Base-by-base conservation (phyloP, 1,140 invertebrate genomes). In the Leptinotarsa undecemlineata region DNA sequence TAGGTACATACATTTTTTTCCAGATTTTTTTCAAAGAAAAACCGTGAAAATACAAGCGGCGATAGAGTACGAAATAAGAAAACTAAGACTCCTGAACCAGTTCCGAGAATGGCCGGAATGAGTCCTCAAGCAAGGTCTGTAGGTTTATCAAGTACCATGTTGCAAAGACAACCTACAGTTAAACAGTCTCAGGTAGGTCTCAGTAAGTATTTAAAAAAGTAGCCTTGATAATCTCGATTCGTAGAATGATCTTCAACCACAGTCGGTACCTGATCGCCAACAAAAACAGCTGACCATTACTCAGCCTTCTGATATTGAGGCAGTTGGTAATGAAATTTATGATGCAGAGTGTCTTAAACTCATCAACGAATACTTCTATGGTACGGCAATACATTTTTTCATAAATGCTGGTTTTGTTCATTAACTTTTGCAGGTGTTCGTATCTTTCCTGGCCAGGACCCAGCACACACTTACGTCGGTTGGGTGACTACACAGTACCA, bases 401-500 rank as follows among this genome's bases (percentile, higher is more conserved):
- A 42, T 42, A 11, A 42, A 3, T 11, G 33, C 3, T 57, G n/a
- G 2, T 57, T 57, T 19, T 57, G 6, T 57, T 57, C n/a, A 42
- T 57, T n/a, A 57, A 57, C 5, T 57, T 57, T 57, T 57, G 15
- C 91, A 83, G 91, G 91, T 48, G 82, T 87, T 14, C 85, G 96
- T 68, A 95, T 98, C 68, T 98, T 96, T 83, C 96, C 97, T 57
- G 97, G 97, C 68, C 98, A 99, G 87, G 98, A 99, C 86, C 97
- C 98, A 0, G 93, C 94, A 1, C 96, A 99, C 82, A 94, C 98
- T 23, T 99, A 96, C 85, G 93, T 99, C 4, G 98, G 98, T n/a
- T 99, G 98, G 98, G 97, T 99, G 14, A 99, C 97, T 0, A 97
- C 98, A 0, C 96, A 98, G 81, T 99, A 98, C 84, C 94, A 96